Conservation (phyloP, 2,888 invertebrate genomes). For the Adelognathus sp. region DNA sequence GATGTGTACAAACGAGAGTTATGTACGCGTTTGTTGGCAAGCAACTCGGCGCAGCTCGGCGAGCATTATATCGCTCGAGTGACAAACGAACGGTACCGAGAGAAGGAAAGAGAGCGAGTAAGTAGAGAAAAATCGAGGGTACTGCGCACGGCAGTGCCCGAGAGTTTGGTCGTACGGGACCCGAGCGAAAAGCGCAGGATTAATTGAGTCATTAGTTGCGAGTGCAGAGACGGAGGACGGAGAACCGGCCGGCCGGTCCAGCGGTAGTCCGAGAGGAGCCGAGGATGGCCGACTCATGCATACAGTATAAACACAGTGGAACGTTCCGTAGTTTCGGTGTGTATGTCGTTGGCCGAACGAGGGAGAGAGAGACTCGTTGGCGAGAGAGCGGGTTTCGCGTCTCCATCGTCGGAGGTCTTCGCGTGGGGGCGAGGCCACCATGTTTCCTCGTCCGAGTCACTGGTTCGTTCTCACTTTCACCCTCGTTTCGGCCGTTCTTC, state of each 20-base stretch:
- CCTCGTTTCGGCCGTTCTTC: constrained; percentile 14
- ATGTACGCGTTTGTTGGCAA: constrained; percentile 5
- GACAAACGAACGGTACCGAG: constrained; percentile 47
- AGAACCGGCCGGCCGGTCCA: constrained; percentile 18
- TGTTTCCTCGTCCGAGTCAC: constrained; percentile 71
- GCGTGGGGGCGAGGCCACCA: constrained; percentile 81
- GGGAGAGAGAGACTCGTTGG: constrained; percentile 55
- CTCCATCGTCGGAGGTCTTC: constrained; percentile 77
- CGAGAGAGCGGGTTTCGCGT: constrained; percentile 55
- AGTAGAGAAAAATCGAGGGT: background rate
- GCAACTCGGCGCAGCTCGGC: constrained; percentile 4
- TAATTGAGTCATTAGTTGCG: constrained; percentile 67
- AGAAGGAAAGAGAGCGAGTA: constrained; percentile 1
- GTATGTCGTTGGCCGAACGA: constrained; percentile 35
- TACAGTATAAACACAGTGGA: constrained; percentile 29
- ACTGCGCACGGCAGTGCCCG: too few relatives aligned
- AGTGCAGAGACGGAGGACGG: constrained; percentile 55
- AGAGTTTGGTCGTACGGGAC: constrained; percentile 45
- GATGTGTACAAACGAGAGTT: background rate
- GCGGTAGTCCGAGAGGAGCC: constrained; percentile 38
- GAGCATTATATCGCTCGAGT: constrained; percentile 18
- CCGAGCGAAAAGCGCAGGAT: constrained; percentile 62
- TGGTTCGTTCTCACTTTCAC: constrained; percentile 48
- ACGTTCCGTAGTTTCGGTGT: constrained; percentile 44
- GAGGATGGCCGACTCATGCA: constrained; percentile 13